Evolutionary conservation across 1,140 invertebrate genomes (phyloP).

Genomic region (Drosophila teissieri): DNA sequence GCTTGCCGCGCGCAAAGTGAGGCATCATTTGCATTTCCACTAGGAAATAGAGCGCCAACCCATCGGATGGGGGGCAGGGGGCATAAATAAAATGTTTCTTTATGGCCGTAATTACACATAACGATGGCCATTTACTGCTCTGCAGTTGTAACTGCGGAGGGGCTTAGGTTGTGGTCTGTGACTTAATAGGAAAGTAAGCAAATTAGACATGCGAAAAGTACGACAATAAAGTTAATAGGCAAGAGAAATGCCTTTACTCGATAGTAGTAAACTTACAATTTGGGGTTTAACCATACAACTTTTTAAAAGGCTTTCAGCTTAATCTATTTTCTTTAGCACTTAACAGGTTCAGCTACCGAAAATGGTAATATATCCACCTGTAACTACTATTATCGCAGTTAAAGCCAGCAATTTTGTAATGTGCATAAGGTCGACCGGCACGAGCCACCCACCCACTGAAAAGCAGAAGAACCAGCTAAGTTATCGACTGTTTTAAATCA

Average conservation of each 20-base stretch:
- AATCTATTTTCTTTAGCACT: no score
- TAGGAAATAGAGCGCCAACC: constrained; percentile 71
- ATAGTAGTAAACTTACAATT: no score
- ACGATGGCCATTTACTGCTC: constrained; percentile 46
- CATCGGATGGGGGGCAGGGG: constrained; percentile 17
- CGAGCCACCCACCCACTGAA: constrained; percentile 27
- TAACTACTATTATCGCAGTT: neutral
- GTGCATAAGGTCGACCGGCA: neutral
- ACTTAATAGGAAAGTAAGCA: constrained; percentile 29
- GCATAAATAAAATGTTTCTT: constrained; percentile 78
- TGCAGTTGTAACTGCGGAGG: constrained; percentile 3
- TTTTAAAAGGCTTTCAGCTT: no score
- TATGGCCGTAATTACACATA: constrained; percentile 65
- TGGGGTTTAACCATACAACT: no score
- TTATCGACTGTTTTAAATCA: constrained; percentile 38
- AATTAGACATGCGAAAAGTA: constrained; percentile 14
- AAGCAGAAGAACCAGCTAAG: constrained; percentile 6
- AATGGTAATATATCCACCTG: no score
- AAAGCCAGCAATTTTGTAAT: neutral
- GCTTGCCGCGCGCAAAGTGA: constrained; percentile 14
- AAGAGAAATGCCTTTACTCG: neutral
- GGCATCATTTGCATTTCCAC: constrained; percentile 73
- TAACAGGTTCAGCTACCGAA: no score
- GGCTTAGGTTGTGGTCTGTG: constrained; percentile 16
- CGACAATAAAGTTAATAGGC: constrained; percentile 10